These are phyloP conservation scores for Philonicus albiceps DNA, from an alignment of 2,888 invertebrate genomes.

Conservation along the genomic window DNA sequence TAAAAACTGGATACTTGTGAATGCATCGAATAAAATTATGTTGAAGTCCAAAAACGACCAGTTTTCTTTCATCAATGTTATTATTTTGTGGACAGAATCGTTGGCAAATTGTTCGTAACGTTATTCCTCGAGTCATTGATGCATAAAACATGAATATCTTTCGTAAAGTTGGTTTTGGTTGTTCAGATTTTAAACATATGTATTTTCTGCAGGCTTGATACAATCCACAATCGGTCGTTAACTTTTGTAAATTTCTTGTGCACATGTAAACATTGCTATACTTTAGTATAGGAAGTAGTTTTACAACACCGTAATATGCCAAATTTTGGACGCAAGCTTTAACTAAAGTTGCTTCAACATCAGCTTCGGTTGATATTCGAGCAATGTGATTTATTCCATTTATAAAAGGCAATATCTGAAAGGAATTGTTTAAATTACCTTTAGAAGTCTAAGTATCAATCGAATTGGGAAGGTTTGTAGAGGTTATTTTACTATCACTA, in stretches of 20 bases:
- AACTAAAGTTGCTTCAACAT: conserved; percentile 92
- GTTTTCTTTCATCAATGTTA: conserved; percentile 64
- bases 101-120: conserved; percentile 73
- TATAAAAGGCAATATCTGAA: conserved; percentile 75
- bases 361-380: conserved; percentile 87
- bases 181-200: conserved; percentile 58
- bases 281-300: conserved; percentile 80
- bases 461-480: too few species aligned
- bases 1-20: conserved; percentile 66
- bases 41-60: conserved; percentile 68
- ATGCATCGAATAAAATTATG: conserved; percentile 69
- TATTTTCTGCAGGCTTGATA: conserved; percentile 74
- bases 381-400: conserved; percentile 93
- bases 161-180: conserved; percentile 58
- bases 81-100: conserved; percentile 70
- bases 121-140: conserved; percentile 75
- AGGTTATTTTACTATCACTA: background rate
- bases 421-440: background rate
- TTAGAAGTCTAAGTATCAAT: background rate
- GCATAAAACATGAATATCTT: conserved; percentile 68
- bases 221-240: conserved; percentile 72
- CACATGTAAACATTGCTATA: conserved; percentile 87
- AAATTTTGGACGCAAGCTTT: conserved; percentile 94
- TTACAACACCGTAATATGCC: conserved; percentile 78
- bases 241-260: conserved; percentile 74